phyloP scores from a whole-genome alignment of 2,113 vertebrate genomes.

The Sus scrofa region DNA sequence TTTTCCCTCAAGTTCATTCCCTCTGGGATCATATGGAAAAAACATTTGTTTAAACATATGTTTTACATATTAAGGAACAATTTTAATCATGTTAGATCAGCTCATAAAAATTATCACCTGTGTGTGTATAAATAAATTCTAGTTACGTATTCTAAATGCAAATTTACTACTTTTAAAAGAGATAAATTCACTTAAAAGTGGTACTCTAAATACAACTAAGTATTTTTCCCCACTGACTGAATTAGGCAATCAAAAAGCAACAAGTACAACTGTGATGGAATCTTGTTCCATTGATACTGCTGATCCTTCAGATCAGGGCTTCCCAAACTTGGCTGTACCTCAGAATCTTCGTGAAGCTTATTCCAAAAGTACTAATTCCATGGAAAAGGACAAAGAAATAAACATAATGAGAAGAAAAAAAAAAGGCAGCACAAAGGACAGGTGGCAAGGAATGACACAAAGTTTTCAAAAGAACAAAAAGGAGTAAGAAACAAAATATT shows the following conservation, averaged over 20 bases:
- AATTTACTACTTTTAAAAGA: conserved; percentile 39
- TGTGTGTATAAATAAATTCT: not conserved
- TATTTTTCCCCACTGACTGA: not conserved
- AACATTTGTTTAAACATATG: not conserved
- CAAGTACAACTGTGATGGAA: not conserved
- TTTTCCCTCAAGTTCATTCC: not conserved
- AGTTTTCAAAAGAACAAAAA: not conserved
- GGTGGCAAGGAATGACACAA: not conserved
- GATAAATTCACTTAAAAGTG: conserved; percentile 20
- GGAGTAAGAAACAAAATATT: not conserved
- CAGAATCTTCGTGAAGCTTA: not conserved
- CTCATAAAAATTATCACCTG: not conserved
- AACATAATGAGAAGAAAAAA: not conserved
- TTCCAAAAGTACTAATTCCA: conserved; percentile 1
- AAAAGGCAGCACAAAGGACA: not conserved
- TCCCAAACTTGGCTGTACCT: not conserved
- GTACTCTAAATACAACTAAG: not conserved
- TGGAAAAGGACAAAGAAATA: conserved; percentile 9
- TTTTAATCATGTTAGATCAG: not conserved
- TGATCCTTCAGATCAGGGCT: not conserved
- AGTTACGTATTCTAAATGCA: conserved; percentile 17
- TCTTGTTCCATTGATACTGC: not conserved
- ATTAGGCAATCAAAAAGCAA: not conserved
- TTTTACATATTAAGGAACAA: conserved; percentile 18
- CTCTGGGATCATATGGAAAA: not conserved